A percentile compares a stretch with the other conserved stretches of the same genome.
These are phyloP conservation scores for Diprion similis DNA, from an alignment of 1,140 invertebrate genomes.

Conservation along the genomic window DNA sequence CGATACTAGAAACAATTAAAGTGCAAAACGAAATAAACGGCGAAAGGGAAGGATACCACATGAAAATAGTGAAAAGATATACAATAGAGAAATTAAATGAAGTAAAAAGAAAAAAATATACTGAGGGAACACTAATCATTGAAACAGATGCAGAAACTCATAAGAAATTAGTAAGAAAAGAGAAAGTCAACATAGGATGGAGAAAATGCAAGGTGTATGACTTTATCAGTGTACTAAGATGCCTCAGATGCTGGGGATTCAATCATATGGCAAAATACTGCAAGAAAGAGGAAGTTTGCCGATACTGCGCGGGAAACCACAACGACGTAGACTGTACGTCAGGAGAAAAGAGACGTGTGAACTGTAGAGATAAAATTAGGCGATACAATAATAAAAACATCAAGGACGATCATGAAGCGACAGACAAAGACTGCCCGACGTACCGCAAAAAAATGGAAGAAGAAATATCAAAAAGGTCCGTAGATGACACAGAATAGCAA, in stretches of 20 bases:
- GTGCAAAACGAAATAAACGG: constrained; percentile 17
- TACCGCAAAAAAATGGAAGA: constrained; percentile 12
- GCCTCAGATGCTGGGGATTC: constrained; percentile 28
- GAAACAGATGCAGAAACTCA: constrained; percentile 20
- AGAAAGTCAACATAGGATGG: constrained; percentile 26
- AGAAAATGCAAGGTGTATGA: constrained; percentile 24
- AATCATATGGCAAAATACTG: constrained; percentile 27
- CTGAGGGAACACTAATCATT: constrained; percentile 10
- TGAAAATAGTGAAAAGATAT: constrained; percentile 16
- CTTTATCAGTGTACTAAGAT: constrained; percentile 23
- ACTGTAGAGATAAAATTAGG: constrained; percentile 13
- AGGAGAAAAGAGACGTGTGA: constrained; percentile 18
- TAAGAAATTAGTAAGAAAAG: constrained; percentile 14
- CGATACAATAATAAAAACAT: constrained; percentile 10
- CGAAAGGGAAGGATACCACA: not conserved
- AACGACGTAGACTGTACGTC: constrained; percentile 14
- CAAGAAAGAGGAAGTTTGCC: constrained; percentile 19
- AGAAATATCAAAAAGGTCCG: constrained; percentile 9
- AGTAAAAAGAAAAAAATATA: not conserved
- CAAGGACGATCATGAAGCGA: constrained; percentile 17
- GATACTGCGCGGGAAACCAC: constrained; percentile 19
- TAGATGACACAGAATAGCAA: constrained; percentile 7
- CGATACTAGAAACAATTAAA: constrained; percentile 1
- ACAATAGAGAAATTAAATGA: not conserved
- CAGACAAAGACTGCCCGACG: constrained; percentile 11